Evolutionary conservation across 1,140 invertebrate genomes (phyloP), one percentile per base, ranked within the genome.

Genomic region (Ditylenchus dipsaci): DNA sequence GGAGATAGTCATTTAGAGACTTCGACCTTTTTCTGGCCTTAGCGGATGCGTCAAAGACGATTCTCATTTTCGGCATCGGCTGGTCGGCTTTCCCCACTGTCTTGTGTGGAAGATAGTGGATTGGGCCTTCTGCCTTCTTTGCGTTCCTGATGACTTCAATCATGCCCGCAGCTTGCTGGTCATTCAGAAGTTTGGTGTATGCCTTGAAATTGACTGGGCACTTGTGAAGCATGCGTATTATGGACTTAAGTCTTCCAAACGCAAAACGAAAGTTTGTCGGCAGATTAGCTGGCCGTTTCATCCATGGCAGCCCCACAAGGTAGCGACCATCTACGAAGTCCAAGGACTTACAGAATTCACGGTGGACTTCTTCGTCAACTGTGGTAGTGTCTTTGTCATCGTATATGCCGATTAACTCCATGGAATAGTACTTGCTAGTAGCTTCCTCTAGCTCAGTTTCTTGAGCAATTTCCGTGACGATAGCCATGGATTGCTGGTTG

Each of bases 41-140:
- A 13, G 72, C 76, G 13, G 80, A 82, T 0, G 77, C 82, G 70
- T 85, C 83, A 61, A 83, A 84, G 5, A 85, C 84, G 13, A 80
- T 72, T 0, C 84, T 71, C 0, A 81, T 57, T 69, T 84, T 82
- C 1, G 83, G 81, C 0, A 81, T 79, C 19, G 21, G 53, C 23
- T 72, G 72, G 33, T 69, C 76, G 1, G 62, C 60, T 0, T 15
- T n/a, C n/a, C 65, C 8, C 1, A 68, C 66, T 9, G 58, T 26
- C 7, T 68, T 59, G 26, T 68, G 66, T 0, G 66, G 66, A 9
- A 68, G 33, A 26, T 26, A 68, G 26, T 68, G 66, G 33, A 66
- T 60, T 1, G 19, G 45, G 5, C 9, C 47, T 8, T 38, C 47
- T 3, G 27, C 26, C 38, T 65, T 19, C n/a, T 63, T 58, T 17